These are phyloP conservation scores for Centroberyx gerrardi DNA, from an alignment of 2,797 vertebrate species.

Conservation along the genomic window DNA sequence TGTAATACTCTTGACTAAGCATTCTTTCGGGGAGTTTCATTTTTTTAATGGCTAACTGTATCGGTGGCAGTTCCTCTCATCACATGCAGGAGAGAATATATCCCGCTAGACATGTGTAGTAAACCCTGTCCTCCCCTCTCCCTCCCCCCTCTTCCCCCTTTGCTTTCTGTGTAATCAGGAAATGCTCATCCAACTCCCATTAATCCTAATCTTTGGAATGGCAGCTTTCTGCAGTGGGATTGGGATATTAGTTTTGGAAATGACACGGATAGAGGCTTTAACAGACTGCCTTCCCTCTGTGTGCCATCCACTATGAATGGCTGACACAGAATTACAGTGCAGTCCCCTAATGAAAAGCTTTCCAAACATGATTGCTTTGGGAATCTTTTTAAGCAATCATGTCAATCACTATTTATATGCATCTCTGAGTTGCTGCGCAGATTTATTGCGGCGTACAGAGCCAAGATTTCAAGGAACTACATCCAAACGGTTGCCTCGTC, in stretches of 20 bases:
- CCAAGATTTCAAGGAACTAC: constrained; percentile 46
- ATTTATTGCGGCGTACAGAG: constrained; percentile 19
- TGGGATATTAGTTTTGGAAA: constrained; percentile 74
- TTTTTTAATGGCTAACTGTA: background rate
- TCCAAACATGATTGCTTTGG: constrained; percentile 42
- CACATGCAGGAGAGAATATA: constrained; percentile 15
- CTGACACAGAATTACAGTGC: background rate
- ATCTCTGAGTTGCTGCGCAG: constrained; percentile 19
- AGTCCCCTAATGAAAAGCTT: constrained; percentile 27
- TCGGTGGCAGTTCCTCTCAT: constrained; percentile 27
- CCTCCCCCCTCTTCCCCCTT: constrained; percentile 41
- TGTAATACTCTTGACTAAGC: background rate
- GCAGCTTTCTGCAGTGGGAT: constrained; percentile 70
- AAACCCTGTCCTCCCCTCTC: constrained; percentile 21
- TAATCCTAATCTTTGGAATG: constrained; percentile 80
- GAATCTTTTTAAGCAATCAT: constrained; percentile 23
- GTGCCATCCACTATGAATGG: constrained; percentile 29
- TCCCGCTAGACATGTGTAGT: constrained; percentile 30
- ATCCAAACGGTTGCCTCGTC: constrained; percentile 13
- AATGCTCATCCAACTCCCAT: constrained; percentile 67
- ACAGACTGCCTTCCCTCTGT: constrained; percentile 53
- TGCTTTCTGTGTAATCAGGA: constrained; percentile 66
- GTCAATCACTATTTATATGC: constrained; percentile 30
- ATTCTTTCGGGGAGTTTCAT: too few relatives aligned
- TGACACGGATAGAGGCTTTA: constrained; percentile 62